Conservation (phyloP, 2,113 vertebrate genomes). For the Pheucticus melanocephalus region DNA sequence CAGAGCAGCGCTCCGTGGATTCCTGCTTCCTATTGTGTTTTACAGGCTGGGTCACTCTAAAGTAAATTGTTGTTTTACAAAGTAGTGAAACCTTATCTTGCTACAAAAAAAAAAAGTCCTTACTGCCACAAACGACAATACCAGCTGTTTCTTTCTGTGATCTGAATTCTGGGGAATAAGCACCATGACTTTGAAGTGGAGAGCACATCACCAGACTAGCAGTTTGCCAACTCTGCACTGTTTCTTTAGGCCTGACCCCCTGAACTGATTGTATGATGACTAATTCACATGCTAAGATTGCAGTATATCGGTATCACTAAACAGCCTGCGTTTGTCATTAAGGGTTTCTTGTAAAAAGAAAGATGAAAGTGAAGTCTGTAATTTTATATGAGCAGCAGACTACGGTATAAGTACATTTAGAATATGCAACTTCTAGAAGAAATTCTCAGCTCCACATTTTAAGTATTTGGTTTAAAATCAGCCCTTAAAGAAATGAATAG, state of each 20-base stretch:
- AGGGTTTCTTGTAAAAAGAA: conserved; percentile 83
- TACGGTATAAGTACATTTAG: conserved; percentile 64
- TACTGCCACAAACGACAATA: conserved; percentile 77
- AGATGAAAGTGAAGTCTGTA: conserved; percentile 84
- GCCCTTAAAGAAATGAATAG: not conserved
- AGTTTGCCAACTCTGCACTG: conserved; percentile 77
- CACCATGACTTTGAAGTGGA: conserved; percentile 81
- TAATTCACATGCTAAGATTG: conserved; percentile 85
- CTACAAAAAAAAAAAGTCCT: conserved; percentile 2
- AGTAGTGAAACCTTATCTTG: conserved; percentile 84
- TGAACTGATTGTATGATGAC: conserved; percentile 87
- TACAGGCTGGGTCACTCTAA: conserved; percentile 81
- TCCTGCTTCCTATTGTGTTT: conserved; percentile 77
- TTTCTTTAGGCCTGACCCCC: conserved; percentile 86
- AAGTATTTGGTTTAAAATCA: conserved; percentile 61
- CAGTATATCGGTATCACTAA: conserved; percentile 85
- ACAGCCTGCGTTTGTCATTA: conserved; percentile 94
- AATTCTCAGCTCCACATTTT: conserved; percentile 54
- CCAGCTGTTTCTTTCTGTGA: conserved; percentile 83
- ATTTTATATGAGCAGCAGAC: conserved; percentile 75
- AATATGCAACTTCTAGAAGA: conserved; percentile 67
- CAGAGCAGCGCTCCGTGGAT: conserved; percentile 44
- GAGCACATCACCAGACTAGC: conserved; percentile 69
- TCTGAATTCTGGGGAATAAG: conserved; percentile 68
- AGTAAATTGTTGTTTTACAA: conserved; percentile 78